Conservation (phyloP, 1,140 invertebrate species). For the Drosophila gunungcola region DNA sequence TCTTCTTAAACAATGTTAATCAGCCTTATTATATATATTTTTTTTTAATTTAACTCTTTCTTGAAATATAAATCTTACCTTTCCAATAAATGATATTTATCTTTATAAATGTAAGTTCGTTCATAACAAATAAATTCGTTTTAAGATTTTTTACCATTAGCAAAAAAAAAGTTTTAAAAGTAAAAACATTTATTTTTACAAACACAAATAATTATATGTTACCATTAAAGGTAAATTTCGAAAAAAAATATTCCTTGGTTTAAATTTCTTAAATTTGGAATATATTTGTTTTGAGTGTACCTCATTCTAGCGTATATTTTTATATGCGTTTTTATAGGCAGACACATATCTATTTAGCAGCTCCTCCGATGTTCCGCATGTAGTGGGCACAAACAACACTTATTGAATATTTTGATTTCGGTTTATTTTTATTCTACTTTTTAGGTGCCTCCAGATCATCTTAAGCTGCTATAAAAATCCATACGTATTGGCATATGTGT, state of each 20-base stretch:
- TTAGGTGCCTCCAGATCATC: constrained; percentile 40
- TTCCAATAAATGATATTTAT: too few species aligned
- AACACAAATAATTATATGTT: too few species aligned
- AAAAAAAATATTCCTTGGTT: too few species aligned
- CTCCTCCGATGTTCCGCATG: constrained; percentile 18
- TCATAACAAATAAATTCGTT: too few species aligned
- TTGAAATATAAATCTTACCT: too few species aligned
- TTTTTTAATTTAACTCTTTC: too few species aligned
- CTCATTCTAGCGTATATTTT: constrained; percentile 49
- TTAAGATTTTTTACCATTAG: too few species aligned
- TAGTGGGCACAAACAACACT: constrained; percentile 43
- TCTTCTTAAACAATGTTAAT: not conserved
- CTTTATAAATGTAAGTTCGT: too few species aligned
- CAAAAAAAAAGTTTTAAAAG: too few species aligned
- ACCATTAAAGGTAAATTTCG: too few species aligned
- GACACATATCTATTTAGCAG: constrained; percentile 47
- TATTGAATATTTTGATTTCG: constrained; percentile 37
- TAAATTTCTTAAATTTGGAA: too few species aligned
- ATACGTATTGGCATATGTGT: constrained; percentile 25
- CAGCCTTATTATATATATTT: not conserved
- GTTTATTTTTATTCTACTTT: constrained; percentile 28
- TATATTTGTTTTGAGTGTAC: not conserved
- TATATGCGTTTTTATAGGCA: constrained; percentile 76
- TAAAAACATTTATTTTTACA: too few species aligned
- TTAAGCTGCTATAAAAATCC: constrained; percentile 30